These are phyloP conservation scores for Coenonympha glycerion DNA, from an alignment of 2,888 invertebrate genomes.

Conservation along the genomic window DNA sequence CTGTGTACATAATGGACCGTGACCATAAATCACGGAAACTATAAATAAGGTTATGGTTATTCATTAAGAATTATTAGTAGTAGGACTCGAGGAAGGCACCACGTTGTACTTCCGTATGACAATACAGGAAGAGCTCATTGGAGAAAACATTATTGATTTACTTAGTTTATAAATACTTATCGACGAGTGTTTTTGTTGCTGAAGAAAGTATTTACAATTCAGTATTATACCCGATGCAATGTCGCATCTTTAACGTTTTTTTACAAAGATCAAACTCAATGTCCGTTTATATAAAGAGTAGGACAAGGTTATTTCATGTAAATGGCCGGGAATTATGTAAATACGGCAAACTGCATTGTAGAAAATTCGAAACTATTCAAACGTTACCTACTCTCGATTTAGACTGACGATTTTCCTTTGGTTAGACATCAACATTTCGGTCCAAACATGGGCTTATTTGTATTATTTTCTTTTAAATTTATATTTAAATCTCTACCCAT, in stretches of 20 bases:
- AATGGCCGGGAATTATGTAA: background rate
- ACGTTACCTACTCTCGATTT: too few relatives aligned
- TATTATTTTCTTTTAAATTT: too few relatives aligned
- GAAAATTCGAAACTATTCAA: background rate
- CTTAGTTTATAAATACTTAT: background rate
- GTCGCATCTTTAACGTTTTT: background rate
- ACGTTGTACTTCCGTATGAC: background rate
- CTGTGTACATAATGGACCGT: background rate
- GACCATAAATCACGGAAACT: background rate
- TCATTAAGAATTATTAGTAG: background rate
- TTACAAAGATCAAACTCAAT: background rate
- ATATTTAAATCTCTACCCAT: too few relatives aligned
- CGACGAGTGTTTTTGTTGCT: background rate
- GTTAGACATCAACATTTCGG: too few relatives aligned
- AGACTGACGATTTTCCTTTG: too few relatives aligned
- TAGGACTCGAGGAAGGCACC: background rate
- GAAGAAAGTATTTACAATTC: background rate
- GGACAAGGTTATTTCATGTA: background rate
- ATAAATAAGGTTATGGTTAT: background rate
- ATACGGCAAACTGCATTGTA: background rate
- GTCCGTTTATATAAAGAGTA: background rate
- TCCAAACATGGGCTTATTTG: too few relatives aligned
- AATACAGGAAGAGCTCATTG: background rate
- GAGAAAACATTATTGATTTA: background rate
- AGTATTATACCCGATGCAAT: background rate